Evolutionary conservation across 2,797 vertebrate species (phyloP), one percentile per base, ranked within the genome.

Genomic region (Rhinella marina): DNA sequence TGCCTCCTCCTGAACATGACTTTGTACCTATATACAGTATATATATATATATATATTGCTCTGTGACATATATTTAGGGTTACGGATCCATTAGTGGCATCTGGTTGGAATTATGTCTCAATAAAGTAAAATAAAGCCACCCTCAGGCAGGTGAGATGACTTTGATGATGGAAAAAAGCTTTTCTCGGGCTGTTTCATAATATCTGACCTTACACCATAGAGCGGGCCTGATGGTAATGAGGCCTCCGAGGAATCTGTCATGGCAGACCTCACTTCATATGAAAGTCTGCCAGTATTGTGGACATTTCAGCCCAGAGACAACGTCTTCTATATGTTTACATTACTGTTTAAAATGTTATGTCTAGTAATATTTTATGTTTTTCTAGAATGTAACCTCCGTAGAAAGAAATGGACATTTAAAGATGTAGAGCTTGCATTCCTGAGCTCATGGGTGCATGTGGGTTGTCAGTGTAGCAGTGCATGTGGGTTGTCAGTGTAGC

Each of bases 41-140:
- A 41, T 70, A 48, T 52, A 56, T n/a, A n/a, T 83, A 7, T 23
- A 48, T 52, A 56, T 57, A 50, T 84, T 84, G 59, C 27, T 16
- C n/a, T 29, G 66, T 84, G 82, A 84, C 82, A 72, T 72, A 10
- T 73, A 84, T 41, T 84, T 72, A 52, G 66, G 73, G 41, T 17
- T 32, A 8, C 12, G 17, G 66, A 73, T 59, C 50, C 68, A 84
- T 84, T 84, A 84, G 82, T 73, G n/a, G 12, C 82, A 84, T 84
- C 82, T 84, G 82, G 52, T 23, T 73, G 6, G 56, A 23, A 73
- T 84, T 70, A 84, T 17, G 56, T 14, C 27, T 84, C 68, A 84
- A 73, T 84, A 73, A 73, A 72, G 41, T 72, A 54, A 32, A 73
- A 73, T 56, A 14, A 54, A 72, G 64, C 82, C 82, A n/a, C 66